Base-by-base conservation (phyloP, 2,797 vertebrate species). In the Phaenicophaeus curvirostris region DNA sequence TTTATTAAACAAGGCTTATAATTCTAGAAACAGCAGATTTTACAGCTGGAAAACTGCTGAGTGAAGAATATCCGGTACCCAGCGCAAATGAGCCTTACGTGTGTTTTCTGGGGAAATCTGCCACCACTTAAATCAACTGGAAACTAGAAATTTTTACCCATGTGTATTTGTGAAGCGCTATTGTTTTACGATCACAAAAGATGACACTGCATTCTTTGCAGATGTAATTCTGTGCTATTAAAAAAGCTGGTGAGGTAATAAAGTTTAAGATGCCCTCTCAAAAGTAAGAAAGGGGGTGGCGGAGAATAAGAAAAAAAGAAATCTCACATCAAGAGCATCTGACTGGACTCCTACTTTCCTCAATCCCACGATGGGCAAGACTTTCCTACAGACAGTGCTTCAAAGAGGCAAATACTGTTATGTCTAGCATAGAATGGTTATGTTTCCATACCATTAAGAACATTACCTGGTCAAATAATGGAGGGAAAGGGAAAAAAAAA, bases 271-370 rank as follows among this genome's bases (percentile, higher is more conserved):
- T 16, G 9, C 5, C 5, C 27, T 66, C 6, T 1, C 20, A 61
- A 50, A 84, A 6, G 42, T 18, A 63, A 31, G 8, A 27, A 13
- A 11, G 10, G 21, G 12, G 46, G 46, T 11, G 9, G 48, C 1
- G 1, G 1, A 10, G 2, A 2, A 11, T 7, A 35, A 15, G 17
- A 14, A 39, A 9, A 33, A 6, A 67, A 33, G 1, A 33, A n/a
- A 59, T 54, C 51, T 28, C 19, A 78, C 42, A 66, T 13, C 11
- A 21, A 48, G 19, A 42, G 21, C 39, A 58, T 54, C n/a, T 65
- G 35, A 58, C 1, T 76, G 25, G 75, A 63, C 14, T 59, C 61
- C 8, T n/a, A 8, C 20, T 35, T 67, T 78, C 50, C 46, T 90
- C 66, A 13, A 57, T 7, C 5, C 31, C 50, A 19, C 10, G 18